Base-by-base conservation (phyloP, 2,797 vertebrate genomes). In the Pampus argenteus region DNA sequence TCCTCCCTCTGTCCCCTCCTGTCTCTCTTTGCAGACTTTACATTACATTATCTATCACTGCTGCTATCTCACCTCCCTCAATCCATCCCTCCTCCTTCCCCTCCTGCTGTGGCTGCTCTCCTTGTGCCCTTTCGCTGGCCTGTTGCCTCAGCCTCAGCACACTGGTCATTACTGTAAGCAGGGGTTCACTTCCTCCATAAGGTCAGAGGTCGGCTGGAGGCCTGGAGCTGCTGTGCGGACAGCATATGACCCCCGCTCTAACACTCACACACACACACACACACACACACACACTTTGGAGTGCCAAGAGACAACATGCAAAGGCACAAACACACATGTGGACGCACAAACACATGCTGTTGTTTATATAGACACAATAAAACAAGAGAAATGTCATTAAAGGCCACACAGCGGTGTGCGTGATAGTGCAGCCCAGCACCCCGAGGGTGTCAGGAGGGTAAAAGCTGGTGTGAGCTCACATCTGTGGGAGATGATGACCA, bases 311-410 rank as follows among this genome's bases (percentile, higher is more conserved):
- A 8, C 36, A 38, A 70, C 57, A 29, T 14, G 66, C 58, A 66
- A 59, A 58, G 23, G 71, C 73, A 73, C 20, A 83, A 38, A 78
- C 76, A 78, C 66, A 48, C 23, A 22, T 15, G 57, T 14, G 36
- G 49, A 38, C 15, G 26, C 66, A 80, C 73, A 50, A 40, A 61
- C 25, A 11, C 50, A 74, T 1, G 60, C 79, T 65, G 82, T 59
- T 85, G 61, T 86, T 85, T 90, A 87, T 86, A 79, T 79, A 79
- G 82, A 76, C 86, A 81, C 82, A 88, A 67, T 86, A 79, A 88
- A 87, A 78, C 79, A 36, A 56, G 71, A 89, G 78, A 92, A 95
- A 95, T 94, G 93, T 93, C 94, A 86, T 88, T 93, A 93, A 95
- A 95, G 93, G 94, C 93, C 94, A 95, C 84, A 71, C 90, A 86